Evolutionary conservation across 1,140 invertebrate genomes (phyloP).

Genomic region (Monochamus saltuarius): DNA sequence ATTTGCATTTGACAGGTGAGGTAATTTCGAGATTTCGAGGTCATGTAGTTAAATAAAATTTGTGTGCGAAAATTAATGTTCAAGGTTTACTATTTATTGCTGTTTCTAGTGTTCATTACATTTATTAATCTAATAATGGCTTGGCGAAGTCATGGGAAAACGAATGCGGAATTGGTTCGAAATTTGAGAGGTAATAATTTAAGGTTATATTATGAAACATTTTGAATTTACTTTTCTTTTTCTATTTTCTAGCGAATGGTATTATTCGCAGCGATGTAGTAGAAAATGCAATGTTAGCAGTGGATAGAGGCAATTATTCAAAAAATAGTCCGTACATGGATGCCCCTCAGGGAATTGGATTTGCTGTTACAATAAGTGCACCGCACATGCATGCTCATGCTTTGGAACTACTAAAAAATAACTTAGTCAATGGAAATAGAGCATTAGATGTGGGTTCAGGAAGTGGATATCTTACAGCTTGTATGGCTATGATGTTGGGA

Average conservation of each 20-base stretch:
- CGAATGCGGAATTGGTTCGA: slow-evolving; percentile 80
- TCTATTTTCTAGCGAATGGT: slow-evolving; percentile 70
- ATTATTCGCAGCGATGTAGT: slow-evolving; percentile 81
- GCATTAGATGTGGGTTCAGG: slow-evolving; percentile 95
- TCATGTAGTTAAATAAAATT: too few species aligned
- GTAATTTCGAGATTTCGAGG: too few species aligned
- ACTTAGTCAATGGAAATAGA: slow-evolving; percentile 74
- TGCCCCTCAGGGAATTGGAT: slow-evolving; percentile 86
- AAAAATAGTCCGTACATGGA: slow-evolving; percentile 82
- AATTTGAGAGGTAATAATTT: slow-evolving; percentile 72
- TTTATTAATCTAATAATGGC: slow-evolving; percentile 54
- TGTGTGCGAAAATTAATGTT: too few species aligned
- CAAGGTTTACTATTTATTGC: too few species aligned
- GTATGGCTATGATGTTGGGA: slow-evolving; percentile 87
- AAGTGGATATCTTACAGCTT: slow-evolving; percentile 93
- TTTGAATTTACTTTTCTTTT: slow-evolving; percentile 12
- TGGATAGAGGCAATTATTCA: slow-evolving; percentile 84
- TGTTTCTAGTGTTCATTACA: too few species aligned
- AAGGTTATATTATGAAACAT: slow-evolving; percentile 22
- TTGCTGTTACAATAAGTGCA: slow-evolving; percentile 93
- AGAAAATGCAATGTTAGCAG: slow-evolving; percentile 77
- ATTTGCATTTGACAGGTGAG: too few species aligned
- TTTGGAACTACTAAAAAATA: slow-evolving; percentile 82
- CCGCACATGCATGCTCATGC: slow-evolving; percentile 99
- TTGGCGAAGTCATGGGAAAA: slow-evolving; percentile 81